Evolutionary conservation across 2,888 invertebrate species (phyloP).

Genomic region (Dynastes grantii): DNA sequence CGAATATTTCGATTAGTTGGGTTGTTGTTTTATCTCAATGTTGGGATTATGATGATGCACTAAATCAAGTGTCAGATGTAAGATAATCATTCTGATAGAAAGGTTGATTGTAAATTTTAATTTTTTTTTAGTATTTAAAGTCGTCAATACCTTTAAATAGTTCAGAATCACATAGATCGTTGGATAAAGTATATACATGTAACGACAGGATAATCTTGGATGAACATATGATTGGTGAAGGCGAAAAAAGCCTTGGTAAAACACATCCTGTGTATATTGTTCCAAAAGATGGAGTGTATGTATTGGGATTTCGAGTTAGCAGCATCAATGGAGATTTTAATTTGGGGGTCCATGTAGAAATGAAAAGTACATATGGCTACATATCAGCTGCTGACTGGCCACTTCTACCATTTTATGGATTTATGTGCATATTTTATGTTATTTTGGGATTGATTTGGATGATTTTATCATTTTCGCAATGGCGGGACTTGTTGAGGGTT

Average conservation of each 20-base stretch:
- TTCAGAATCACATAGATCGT: conserved; percentile 54
- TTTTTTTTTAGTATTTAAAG: conserved; percentile 55
- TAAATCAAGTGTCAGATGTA: conserved; percentile 64
- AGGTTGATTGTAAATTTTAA: conserved; percentile 49
- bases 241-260: conserved; percentile 60
- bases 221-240: conserved; percentile 59
- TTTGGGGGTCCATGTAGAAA: conserved; percentile 79
- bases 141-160: conserved; percentile 52
- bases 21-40: conserved; percentile 74
- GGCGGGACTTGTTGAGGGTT: conserved; percentile 91
- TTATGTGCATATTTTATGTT: conserved; percentile 92
- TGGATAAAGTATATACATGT: conserved; percentile 62
- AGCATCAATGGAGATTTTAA: conserved; percentile 69
- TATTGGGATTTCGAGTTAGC: conserved; percentile 74
- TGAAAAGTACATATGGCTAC: conserved; percentile 85
- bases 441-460: conserved; percentile 89
- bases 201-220: conserved; percentile 66
- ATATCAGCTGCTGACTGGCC: conserved; percentile 94
- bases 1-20: conserved; percentile 72
- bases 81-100: conserved; percentile 47
- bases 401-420: conserved; percentile 89
- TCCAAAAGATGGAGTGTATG: conserved; percentile 82
- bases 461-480: conserved; percentile 86
- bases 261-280: conserved; percentile 74
- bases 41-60: conserved; percentile 71